A percentile compares a stretch with the other conserved stretches of the same genome.
phyloP scores from a whole-genome alignment of 2,113 vertebrate genomes.

The Rana temporaria region DNA sequence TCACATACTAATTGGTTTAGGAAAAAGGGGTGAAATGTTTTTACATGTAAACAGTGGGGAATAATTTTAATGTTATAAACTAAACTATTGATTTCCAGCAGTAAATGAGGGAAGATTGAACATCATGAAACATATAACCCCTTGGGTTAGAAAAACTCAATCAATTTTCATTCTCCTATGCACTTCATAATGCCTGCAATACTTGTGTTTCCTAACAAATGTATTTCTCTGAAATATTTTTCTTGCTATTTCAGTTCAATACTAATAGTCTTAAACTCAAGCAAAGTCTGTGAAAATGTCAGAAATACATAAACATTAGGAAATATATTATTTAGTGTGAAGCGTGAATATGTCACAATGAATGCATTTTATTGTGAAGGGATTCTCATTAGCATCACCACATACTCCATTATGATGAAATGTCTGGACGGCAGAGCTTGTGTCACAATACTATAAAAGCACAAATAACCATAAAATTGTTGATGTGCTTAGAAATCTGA shows the following conservation, averaged over 20 bases:
- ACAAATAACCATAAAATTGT: constrained; percentile 16
- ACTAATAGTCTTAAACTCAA: neutral
- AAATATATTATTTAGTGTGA: neutral
- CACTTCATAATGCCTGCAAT: neutral
- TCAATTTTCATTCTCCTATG: neutral
- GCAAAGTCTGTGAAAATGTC: neutral
- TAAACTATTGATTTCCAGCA: too few species aligned
- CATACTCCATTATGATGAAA: neutral
- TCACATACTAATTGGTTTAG: too few species aligned
- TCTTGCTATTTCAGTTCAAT: too few species aligned
- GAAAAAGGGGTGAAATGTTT: too few species aligned
- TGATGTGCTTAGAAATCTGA: neutral
- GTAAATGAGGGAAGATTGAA: too few species aligned
- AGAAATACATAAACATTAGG: constrained; percentile 4
- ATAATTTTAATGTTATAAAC: too few species aligned
- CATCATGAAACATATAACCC: too few species aligned
- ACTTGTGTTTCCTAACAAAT: neutral
- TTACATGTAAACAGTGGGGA: too few species aligned
- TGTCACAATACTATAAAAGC: constrained; percentile 7
- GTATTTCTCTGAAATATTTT: neutral
- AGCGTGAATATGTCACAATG: neutral
- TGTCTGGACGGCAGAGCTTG: neutral
- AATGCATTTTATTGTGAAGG: neutral
- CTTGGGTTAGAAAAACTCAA: too few species aligned
- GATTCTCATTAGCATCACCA: constrained; percentile 6